Base-by-base conservation (phyloP, 1,140 invertebrate species). In the Helicoverpa armigera region DNA sequence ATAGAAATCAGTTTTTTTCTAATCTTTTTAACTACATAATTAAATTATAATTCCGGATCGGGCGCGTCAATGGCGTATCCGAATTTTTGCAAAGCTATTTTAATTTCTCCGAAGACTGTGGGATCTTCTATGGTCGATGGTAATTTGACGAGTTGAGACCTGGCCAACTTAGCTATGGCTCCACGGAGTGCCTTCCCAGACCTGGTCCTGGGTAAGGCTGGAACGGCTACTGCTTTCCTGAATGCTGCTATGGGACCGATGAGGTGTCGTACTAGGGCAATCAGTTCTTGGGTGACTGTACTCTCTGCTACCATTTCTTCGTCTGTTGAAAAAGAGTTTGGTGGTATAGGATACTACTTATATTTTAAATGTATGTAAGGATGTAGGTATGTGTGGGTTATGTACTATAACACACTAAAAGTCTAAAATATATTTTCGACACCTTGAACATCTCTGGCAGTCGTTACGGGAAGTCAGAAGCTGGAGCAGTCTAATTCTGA, bases 171-270 rank as follows among this genome's bases (percentile, higher is more conserved):
- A 0, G 97, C 96, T 74, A 99, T 97, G 0, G 97, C 97, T 88
- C 98, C 98, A n/a, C 98, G 95, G 53, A 98, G 96, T 0, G 97
- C 97, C 95, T 99, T 99, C 96, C 97, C 97, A 4, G 97, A 97
- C 14, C 97, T 91, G 0, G 97, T 98, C 54, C 97, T 96, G 0
- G 98, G 98, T 35, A 99, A 92, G 35, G 96, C 97, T 18, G 96
- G 96, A 0, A 99, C 98, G 1, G 97, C 95, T 0, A 97, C 96
- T 0, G 97, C 97, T 72, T 97, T 93, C 84, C 97, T 96, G 89
- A 99, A 98, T 0, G 98, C 96, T 1, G 98, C 98, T 12, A 99
- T 98, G 0, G 98, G 98, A 0, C 98, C 98, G 56, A 99, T 97
- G 3, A 97, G 91, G 60, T 97, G 96, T 82, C 98, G 95, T 0